These are phyloP conservation scores for Lamellibrachia columna DNA, from an alignment of 2,888 invertebrate genomes.

Conservation along the genomic window DNA sequence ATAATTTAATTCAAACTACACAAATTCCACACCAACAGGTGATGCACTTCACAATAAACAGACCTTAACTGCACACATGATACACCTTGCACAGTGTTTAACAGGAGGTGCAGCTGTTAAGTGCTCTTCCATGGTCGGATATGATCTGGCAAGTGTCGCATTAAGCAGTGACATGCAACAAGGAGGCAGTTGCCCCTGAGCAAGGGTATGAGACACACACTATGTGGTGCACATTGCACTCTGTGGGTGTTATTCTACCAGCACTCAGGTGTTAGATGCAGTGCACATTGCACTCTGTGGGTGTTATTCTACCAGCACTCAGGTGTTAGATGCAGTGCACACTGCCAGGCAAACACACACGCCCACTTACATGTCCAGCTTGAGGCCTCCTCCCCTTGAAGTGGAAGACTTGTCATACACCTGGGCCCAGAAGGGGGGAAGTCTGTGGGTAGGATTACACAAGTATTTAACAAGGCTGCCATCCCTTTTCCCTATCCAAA, in stretches of 20 bases:
- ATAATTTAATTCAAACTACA: too few species aligned
- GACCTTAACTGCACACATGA: too few species aligned
- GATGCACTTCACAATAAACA: too few species aligned
- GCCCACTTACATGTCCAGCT: slow-evolving; percentile 7
- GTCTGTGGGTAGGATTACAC: background rate
- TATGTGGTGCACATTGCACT: background rate
- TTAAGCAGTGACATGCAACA: too few species aligned
- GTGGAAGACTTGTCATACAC: background rate
- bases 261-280: background rate
- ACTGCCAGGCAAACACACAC: background rate
- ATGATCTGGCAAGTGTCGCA: too few species aligned
- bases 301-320: background rate
- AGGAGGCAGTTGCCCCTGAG: too few species aligned
- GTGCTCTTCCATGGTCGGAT: too few species aligned
- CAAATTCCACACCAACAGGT: too few species aligned
- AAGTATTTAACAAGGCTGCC: background rate
- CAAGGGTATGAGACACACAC: background rate
- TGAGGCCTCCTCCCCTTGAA: background rate
- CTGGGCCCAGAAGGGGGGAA: background rate
- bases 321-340: background rate
- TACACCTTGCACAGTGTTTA: too few species aligned
- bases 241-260: too few species aligned
- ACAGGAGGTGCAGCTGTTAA: too few species aligned
- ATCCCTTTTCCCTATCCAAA: too few species aligned
- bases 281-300: background rate